Conservation (phyloP, 2,797 vertebrate genomes). For the Galaxias olidus region DNA sequence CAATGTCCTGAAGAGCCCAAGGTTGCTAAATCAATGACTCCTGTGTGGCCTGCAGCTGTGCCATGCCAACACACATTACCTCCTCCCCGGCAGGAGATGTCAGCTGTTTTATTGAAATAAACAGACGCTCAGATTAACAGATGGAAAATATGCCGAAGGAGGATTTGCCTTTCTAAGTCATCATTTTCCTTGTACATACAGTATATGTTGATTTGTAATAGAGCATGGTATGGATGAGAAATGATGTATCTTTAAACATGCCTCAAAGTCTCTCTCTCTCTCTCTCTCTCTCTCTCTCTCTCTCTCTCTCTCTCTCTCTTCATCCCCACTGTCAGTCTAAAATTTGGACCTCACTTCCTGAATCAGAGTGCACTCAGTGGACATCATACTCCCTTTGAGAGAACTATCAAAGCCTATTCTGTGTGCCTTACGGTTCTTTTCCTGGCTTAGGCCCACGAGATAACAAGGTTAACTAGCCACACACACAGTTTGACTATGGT, state of each 20-base stretch:
- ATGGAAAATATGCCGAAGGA: slow-evolving; percentile 39
- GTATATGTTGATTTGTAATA: too few relatives aligned
- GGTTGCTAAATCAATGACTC: slow-evolving; percentile 64
- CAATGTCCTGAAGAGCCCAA: slow-evolving; percentile 52
- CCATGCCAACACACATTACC: slow-evolving; percentile 49
- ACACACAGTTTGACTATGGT: neutral
- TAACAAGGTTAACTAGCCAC: too few relatives aligned
- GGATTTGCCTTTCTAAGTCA: slow-evolving; percentile 22
- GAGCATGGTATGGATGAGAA: neutral
- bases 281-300: slow-evolving; percentile 11
- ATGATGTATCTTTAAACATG: neutral
- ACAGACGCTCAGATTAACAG: slow-evolving; percentile 44
- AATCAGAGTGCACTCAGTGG: too few relatives aligned
- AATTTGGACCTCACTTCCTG: neutral
- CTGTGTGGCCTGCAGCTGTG: slow-evolving; percentile 63
- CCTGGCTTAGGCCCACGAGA: too few relatives aligned
- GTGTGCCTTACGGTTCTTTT: too few relatives aligned
- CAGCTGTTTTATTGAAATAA: slow-evolving; percentile 54
- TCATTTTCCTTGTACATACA: neutral
- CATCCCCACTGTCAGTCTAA: neutral
- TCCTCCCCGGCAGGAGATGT: slow-evolving; percentile 34
- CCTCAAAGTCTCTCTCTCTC: slow-evolving; percentile 3
- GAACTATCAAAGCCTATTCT: too few relatives aligned
- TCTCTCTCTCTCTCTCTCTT: slow-evolving; percentile 10
- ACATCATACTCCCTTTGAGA: too few relatives aligned